Base-by-base conservation (phyloP, 2,888 invertebrate species). In the Deilephila elpenor region DNA sequence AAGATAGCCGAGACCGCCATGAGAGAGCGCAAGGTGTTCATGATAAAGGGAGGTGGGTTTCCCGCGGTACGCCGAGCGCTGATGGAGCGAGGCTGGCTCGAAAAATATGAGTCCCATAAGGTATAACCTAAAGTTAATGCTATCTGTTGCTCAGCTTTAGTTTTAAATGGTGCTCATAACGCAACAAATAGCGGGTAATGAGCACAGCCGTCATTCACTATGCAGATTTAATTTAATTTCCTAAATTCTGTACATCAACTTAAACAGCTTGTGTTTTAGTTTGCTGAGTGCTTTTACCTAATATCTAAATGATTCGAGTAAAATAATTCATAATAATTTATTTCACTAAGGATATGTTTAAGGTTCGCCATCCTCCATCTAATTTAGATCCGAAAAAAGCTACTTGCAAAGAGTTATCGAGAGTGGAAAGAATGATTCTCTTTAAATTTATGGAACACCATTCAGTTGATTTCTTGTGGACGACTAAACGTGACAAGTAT, bases 401-500 rank as follows among this genome's bases (percentile, higher is more conserved):
- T n/a, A 86, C 90, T 19, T 91, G 91, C 62, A 82, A 91, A 82
- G 96, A 96, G 77, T 90, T 96, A 11, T 93, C 95, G 3, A 96
- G 96, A 90, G 96, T 97, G 71, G 97, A 97, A 86, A 94, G 96
- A 76, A 95, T 96, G 86, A 96, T 96, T 71, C 95, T 97, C 84
- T 97, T 96, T 5, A 95, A 97, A 80, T 97, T 98, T 89, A 95
- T 98, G 84, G 96, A 97, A 81, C 96, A 97, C 83, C 96, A 97
- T 81, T 96, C 97, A 0, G 97, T 98, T 1, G 98, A 98, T 84
- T 98, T 99, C 82, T 95, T 98, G 56, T 99, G 99, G 98, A 98
- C 98, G 70, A 96, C 98, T 74, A 96, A 97, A 78, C 96, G 97
- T 75, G 98, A 98, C 79, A 97, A 96, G 90, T 96, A 96, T 78